These are phyloP conservation scores for Phylloscopus trochiloides DNA, from an alignment of 2,113 vertebrate genomes.

Conservation along the genomic window DNA sequence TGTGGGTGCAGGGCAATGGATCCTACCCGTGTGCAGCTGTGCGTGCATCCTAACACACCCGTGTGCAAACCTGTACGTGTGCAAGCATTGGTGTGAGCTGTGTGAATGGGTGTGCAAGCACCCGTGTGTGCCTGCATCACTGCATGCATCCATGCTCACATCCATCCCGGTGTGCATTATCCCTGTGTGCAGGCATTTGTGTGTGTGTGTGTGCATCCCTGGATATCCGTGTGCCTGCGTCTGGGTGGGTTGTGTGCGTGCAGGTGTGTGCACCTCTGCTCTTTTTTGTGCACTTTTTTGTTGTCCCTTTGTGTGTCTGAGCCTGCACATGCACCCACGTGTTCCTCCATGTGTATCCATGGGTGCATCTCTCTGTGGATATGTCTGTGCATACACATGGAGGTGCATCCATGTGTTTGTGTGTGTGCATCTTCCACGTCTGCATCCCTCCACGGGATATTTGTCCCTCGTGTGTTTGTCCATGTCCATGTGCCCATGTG, in stretches of 20 bases:
- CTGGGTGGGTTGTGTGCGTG: fast-evolving
- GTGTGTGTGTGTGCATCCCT: neutral
- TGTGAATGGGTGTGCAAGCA: neutral
- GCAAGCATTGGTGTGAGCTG: neutral
- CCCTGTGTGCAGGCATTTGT: neutral
- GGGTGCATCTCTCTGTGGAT: too few species aligned
- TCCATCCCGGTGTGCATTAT: neutral
- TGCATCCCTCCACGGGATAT: fast-evolving
- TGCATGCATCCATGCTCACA: neutral
- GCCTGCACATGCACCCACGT: fast-evolving
- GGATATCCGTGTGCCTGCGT: fast-evolving
- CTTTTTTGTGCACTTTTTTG: neutral
- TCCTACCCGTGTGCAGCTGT: neutral
- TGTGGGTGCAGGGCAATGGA: neutral
- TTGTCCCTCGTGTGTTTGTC: neutral
- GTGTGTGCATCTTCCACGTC: too few species aligned
- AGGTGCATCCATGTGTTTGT: too few species aligned
- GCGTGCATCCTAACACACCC: fast-evolving
- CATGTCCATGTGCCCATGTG: neutral
- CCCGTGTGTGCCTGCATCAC: fast-evolving
- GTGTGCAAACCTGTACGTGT: neutral
- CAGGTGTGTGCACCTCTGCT: neutral
- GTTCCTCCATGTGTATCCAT: fast-evolving
- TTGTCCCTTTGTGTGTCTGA: fast-evolving
- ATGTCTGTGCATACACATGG: too few species aligned